Conservation (phyloP, 1,140 invertebrate species). For the Diorhabda carinulata region DNA sequence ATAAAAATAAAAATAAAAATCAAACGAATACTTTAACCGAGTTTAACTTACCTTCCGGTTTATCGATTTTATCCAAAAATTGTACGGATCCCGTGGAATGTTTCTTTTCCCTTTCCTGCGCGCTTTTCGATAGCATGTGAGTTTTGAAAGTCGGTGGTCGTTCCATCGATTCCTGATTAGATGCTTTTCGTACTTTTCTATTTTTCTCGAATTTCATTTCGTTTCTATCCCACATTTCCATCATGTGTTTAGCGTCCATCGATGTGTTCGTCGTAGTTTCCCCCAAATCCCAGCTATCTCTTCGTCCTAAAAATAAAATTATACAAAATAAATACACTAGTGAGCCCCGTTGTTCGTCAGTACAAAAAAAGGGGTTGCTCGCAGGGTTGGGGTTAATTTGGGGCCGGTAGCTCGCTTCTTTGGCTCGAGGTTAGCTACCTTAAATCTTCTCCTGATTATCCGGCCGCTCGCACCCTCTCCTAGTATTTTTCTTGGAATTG, state of each 20-base stretch:
- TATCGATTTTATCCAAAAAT: slow-evolving; percentile 69
- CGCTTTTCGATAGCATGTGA: slow-evolving; percentile 57
- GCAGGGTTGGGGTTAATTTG: too few species aligned
- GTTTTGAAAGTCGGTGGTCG: slow-evolving; percentile 63
- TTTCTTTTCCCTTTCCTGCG: slow-evolving; percentile 64
- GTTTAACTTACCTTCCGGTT: slow-evolving; percentile 58
- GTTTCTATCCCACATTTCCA: slow-evolving; percentile 48
- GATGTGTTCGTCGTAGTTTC: slow-evolving; percentile 50
- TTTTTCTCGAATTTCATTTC: slow-evolving; percentile 45
- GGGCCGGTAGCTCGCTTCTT: too few species aligned
- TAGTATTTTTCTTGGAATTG: too few species aligned
- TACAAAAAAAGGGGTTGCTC: too few species aligned
- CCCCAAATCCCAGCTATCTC: slow-evolving; percentile 48
- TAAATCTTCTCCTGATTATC: too few species aligned
- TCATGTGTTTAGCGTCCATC: slow-evolving; percentile 49
- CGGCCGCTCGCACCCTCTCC: too few species aligned
- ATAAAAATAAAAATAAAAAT: slow-evolving; percentile 21
- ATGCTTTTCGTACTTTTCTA: slow-evolving; percentile 37
- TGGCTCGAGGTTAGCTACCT: too few species aligned
- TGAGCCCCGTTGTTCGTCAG: too few species aligned
- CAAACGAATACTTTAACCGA: background rate
- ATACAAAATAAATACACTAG: too few species aligned
- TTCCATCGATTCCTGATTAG: slow-evolving; percentile 43
- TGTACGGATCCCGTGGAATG: slow-evolving; percentile 69
- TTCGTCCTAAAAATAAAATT: slow-evolving; percentile 37